These are phyloP conservation scores for Leptobrachium leishanense DNA, from an alignment of 2,113 vertebrate species.

Conservation along the genomic window DNA sequence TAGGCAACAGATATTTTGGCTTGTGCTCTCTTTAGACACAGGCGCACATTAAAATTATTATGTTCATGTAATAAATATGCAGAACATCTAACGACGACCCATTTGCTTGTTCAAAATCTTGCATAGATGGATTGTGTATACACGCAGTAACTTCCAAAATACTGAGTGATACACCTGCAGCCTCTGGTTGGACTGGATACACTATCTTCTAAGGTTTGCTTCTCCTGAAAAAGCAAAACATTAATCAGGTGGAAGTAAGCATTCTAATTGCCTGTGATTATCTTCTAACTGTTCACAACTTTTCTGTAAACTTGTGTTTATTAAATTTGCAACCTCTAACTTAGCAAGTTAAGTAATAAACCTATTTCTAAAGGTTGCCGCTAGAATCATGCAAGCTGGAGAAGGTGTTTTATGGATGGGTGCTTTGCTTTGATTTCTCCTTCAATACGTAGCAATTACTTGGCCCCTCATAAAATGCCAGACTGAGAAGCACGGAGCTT, in stretches of 20 bases:
- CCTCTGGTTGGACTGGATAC: too few relatives aligned
- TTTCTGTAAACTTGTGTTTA: neutral
- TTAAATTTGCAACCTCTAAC: neutral
- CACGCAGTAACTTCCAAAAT: too few relatives aligned
- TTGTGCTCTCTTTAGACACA: too few relatives aligned
- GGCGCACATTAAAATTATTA: too few relatives aligned
- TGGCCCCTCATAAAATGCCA: conserved; percentile 38
- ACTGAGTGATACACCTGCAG: too few relatives aligned
- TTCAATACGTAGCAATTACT: conserved; percentile 38
- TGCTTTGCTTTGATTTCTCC: conserved; percentile 41
- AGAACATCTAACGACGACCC: too few relatives aligned
- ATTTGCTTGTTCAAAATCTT: too few relatives aligned
- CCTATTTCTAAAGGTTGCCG: neutral
- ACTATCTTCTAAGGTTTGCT: too few relatives aligned
- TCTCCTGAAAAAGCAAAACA: too few relatives aligned
- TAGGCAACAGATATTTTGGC: too few relatives aligned
- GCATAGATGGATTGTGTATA: too few relatives aligned
- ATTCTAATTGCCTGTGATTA: neutral
- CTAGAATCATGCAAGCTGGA: conserved; percentile 15
- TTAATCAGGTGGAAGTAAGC: neutral
- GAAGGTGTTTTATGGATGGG: conserved; percentile 35
- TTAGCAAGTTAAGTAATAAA: conserved; percentile 2
- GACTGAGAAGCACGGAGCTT: conserved; percentile 27
- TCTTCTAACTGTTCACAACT: neutral
- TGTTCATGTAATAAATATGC: too few relatives aligned